Evolutionary conservation across 1,140 invertebrate genomes (phyloP).

Genomic region (Brachionus manjavacas): DNA sequence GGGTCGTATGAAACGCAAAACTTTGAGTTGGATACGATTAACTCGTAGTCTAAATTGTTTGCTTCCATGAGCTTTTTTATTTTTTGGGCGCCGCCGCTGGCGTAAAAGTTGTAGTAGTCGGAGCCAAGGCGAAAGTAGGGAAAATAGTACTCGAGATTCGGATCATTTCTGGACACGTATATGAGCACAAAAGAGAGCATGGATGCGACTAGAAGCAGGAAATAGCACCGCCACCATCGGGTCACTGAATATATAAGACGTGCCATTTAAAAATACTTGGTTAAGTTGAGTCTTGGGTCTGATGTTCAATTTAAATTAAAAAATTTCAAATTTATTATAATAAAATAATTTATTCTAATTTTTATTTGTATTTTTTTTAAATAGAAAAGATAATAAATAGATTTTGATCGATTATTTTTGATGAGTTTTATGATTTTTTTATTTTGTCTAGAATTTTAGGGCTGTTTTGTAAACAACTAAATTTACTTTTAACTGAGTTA

Average conservation of each 20-base stretch:
- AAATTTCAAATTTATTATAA: background rate
- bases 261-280: background rate
- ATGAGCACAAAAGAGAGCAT: constrained; percentile 2
- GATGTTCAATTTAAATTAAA: background rate
- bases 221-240: constrained; percentile 28
- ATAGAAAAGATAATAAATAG: background rate
- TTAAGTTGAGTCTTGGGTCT: background rate
- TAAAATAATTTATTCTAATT: background rate
- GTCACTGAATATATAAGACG: background rate
- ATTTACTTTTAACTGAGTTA: too few relatives aligned
- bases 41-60: constrained; percentile 27
- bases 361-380: background rate
- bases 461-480: background rate
- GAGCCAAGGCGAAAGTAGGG: constrained; percentile 41
- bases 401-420: background rate
- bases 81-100: background rate
- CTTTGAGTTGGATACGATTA: background rate
- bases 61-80: constrained; percentile 41
- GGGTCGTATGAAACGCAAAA: background rate
- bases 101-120: constrained; percentile 32
- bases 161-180: constrained; percentile 20
- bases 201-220: constrained; percentile 8
- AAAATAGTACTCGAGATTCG: constrained; percentile 15
- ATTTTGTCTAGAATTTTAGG: background rate
- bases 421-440: background rate